Evolutionary conservation across 1,140 invertebrate species (phyloP).

Genomic region (Lordiphosa collinella): DNA sequence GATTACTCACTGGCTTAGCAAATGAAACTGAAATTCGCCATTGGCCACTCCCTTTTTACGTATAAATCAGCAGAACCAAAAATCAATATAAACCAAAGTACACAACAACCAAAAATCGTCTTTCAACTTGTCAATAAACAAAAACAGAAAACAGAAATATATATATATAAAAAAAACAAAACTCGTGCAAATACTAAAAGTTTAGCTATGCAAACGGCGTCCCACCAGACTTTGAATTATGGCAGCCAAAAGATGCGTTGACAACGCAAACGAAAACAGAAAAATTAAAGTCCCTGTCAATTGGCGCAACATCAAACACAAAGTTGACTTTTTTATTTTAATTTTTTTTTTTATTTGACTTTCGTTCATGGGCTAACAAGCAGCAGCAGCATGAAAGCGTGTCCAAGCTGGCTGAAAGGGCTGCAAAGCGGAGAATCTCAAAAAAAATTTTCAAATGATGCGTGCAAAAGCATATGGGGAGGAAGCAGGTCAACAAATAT

Average conservation of each 20-base stretch:
- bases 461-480: slow-evolving; percentile 18
- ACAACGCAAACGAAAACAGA: slow-evolving; percentile 41
- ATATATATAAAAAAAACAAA: slow-evolving; percentile 14
- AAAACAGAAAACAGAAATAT: slow-evolving; percentile 14
- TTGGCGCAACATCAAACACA: slow-evolving; percentile 42
- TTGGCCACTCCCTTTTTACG: slow-evolving; percentile 39
- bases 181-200: slow-evolving; percentile 59
- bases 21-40: slow-evolving; percentile 73
- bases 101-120: slow-evolving; percentile 10
- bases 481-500: too few species aligned
- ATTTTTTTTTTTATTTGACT: slow-evolving; percentile 33
- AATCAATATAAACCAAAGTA: slow-evolving; percentile 71
- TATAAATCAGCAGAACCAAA: slow-evolving; percentile 23
- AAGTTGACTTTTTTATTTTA: slow-evolving; percentile 36
- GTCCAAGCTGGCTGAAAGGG: slow-evolving; percentile 47
- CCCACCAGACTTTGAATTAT: slow-evolving; percentile 68
- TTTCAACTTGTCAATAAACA: slow-evolving; percentile 57
- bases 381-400: slow-evolving; percentile 58
- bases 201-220: slow-evolving; percentile 75
- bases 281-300: slow-evolving; percentile 67
- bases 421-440: slow-evolving; percentile 13
- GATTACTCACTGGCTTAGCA: slow-evolving; percentile 72
- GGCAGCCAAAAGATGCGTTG: slow-evolving; percentile 70
- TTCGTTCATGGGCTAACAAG: slow-evolving; percentile 49
- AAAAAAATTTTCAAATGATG: slow-evolving; percentile 36